Conservation (phyloP, 2,797 vertebrate species). For the Rhinichthys osculus region DNA sequence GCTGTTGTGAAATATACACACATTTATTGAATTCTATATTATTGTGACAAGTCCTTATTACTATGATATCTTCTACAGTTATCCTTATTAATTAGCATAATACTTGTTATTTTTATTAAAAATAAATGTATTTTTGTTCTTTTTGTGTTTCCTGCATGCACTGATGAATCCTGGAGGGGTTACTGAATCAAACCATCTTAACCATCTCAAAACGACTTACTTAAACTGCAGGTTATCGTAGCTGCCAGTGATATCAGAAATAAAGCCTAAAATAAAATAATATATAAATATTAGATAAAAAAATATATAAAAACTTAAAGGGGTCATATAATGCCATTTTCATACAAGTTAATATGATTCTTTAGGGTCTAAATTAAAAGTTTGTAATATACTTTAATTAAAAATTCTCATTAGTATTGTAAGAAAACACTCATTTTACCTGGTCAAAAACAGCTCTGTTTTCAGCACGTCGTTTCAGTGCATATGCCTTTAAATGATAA, state of each 20-base stretch:
- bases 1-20: background rate
- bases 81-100: background rate
- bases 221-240: background rate
- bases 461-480: too few species aligned
- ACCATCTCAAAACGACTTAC: too few species aligned
- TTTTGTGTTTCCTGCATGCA: conserved; percentile 5
- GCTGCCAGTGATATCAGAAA: background rate
- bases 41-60: background rate
- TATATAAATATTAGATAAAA: too few species aligned
- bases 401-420: too few species aligned
- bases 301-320: too few species aligned
- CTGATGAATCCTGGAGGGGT: background rate
- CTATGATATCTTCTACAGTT: background rate
- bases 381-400: too few species aligned
- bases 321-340: too few species aligned
- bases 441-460: too few species aligned
- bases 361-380: too few species aligned
- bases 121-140: background rate
- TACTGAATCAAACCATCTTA: background rate
- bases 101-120: background rate
- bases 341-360: too few species aligned
- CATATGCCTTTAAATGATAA: too few species aligned
- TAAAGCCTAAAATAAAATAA: background rate
- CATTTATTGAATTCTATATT: background rate
- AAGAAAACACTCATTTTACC: too few species aligned